Evolutionary conservation across 1,140 invertebrate species (phyloP).

Genomic region (Drosophila tani): DNA sequence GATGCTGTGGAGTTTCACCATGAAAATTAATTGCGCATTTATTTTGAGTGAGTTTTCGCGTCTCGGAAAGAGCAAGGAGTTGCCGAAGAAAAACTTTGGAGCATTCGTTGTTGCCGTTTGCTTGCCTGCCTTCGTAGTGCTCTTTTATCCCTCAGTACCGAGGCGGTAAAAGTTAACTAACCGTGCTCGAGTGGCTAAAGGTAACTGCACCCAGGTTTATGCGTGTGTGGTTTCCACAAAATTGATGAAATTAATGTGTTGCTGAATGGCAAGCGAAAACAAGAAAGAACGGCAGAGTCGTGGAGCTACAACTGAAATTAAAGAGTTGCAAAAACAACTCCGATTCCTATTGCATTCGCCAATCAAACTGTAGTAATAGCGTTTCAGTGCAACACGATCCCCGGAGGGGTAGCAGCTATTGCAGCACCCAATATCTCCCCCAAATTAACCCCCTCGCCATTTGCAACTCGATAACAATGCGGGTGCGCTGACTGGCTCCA

Average conservation of each 20-base stretch:
- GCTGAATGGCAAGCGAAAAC: background rate
- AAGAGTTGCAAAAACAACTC: slow-evolving; percentile 28
- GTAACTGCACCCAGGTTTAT: slow-evolving; percentile 24
- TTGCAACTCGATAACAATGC: slow-evolving; percentile 68
- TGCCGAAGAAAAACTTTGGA: slow-evolving; percentile 50
- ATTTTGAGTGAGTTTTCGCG: slow-evolving; percentile 71
- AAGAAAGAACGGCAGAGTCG: background rate
- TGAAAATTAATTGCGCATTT: slow-evolving; percentile 83
- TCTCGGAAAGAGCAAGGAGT: slow-evolving; percentile 6
- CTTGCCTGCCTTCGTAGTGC: slow-evolving; percentile 9
- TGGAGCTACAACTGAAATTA: background rate
- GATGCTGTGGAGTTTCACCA: slow-evolving; percentile 66
- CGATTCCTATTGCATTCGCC: slow-evolving; percentile 41
- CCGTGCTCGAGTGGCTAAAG: slow-evolving; percentile 41
- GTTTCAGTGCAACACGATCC: slow-evolving; percentile 23
- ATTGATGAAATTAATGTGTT: slow-evolving; percentile 11
- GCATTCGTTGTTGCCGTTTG: slow-evolving; percentile 47
- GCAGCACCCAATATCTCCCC: background rate
- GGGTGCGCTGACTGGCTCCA: slow-evolving; percentile 27
- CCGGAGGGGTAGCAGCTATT: background rate
- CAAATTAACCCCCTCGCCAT: slow-evolving; percentile 6
- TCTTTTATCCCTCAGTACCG: slow-evolving; percentile 2
- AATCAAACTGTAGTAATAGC: slow-evolving; percentile 67
- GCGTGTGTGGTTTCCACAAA: slow-evolving; percentile 7
- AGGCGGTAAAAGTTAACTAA: slow-evolving; percentile 52